phyloP scores from a whole-genome alignment of 2,888 invertebrate species.

The Ormyrus pomaceus region DNA sequence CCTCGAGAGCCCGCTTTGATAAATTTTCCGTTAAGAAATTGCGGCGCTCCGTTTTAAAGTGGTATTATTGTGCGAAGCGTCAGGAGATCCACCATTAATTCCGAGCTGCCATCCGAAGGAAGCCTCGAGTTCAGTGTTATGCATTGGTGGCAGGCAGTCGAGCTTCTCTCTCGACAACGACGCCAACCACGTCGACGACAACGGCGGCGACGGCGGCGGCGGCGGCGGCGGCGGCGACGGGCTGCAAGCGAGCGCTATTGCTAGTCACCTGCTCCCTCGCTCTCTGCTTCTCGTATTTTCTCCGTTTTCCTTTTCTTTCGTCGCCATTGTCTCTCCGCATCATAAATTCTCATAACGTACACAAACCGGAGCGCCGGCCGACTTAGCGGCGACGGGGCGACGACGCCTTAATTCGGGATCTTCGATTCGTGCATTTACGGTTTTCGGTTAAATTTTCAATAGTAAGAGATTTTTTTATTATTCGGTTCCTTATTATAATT shows the following conservation, averaged over 20 bases:
- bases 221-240: background rate
- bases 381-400: background rate
- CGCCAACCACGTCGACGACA: no score
- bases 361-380: no score
- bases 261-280: conserved; percentile 9
- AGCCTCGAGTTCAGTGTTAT: background rate
- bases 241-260: background rate
- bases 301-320: conserved; percentile 15
- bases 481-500: no score
- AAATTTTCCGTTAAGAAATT: conserved; percentile 12
- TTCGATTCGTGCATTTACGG: background rate
- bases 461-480: no score
- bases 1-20: background rate
- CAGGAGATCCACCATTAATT: conserved; percentile 9
- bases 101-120: background rate
- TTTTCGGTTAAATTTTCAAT: background rate
- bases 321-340: conserved; percentile 1
- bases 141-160: background rate
- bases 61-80: conserved; percentile 4
- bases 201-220: no score
- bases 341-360: conserved; percentile 11
- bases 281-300: background rate
- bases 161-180: background rate
- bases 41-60: background rate
- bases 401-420: background rate